Evolutionary conservation across 2,113 vertebrate genomes (phyloP), one percentile per base, ranked within the genome.

Genomic region (Gadus macrocephalus): DNA sequence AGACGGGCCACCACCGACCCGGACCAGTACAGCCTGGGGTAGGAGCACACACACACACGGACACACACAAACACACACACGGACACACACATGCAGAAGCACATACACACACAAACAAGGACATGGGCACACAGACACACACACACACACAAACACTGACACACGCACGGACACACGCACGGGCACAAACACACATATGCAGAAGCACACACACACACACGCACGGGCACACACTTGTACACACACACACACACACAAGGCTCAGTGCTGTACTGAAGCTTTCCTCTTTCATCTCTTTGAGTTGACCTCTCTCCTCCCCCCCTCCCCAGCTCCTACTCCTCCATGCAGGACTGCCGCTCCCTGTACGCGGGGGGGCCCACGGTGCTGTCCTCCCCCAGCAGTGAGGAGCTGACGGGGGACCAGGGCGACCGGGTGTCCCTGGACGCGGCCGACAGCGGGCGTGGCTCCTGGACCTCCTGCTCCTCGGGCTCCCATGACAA

Each of bases 391-490:
- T 99, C 97, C 2, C 96, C 97, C 60, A 97, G 96, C 83, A 93
- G 95, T 3, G 96, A 98, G 86, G 96, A 99, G 78, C 93, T 98
- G 64, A 97, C 95, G 67, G 96, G 98, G 82, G 97, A 98, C 86
- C 96, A 98, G 82, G 96, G 96, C 14, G 96, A 99, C 67, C 93
- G 97, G 0, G 94, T 96, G 1, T 99, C 97, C 0, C 93, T 99
- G 0, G 97, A 98, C 16, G 97, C 97, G 0, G 96, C 97, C 0
- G 97, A 99, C 91, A 98, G 97, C 0, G 97, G 97, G 62, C 95
- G 97, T 0, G 97, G 97, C 59, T 98, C 96, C 91, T 99, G 97
- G 97, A 99, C 97, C 0, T 98, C 97, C 5, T 99, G 97, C 76
- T 99, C 97, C 0, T 98, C 97, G 0, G 97, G 96, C 3, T 99